These are phyloP conservation scores for Uria lomvia DNA, from an alignment of 2,113 vertebrate genomes.

Conservation along the genomic window DNA sequence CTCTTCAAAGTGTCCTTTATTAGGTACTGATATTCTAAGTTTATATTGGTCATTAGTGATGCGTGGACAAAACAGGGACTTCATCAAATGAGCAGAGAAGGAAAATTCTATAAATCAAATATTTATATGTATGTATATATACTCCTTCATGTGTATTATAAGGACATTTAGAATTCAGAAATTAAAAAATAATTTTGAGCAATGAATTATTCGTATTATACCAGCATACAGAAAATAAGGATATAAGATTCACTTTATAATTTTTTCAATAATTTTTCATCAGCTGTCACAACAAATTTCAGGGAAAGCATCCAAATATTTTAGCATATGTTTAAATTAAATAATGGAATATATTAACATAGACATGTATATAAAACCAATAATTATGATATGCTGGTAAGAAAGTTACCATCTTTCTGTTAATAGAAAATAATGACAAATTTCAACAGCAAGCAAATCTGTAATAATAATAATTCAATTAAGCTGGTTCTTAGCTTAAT, in stretches of 20 bases:
- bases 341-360: background rate
- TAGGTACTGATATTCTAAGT: background rate
- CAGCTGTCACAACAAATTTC: background rate
- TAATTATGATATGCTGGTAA: background rate
- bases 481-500: conserved; percentile 16
- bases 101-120: background rate
- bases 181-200: background rate
- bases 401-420: background rate
- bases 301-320: background rate
- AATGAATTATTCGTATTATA: background rate
- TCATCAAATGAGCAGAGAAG: background rate
- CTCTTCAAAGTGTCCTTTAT: background rate
- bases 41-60: background rate
- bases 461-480: conserved; percentile 22
- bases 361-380: background rate
- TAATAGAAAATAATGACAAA: background rate
- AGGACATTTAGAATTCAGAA: background rate
- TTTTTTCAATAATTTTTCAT: background rate
- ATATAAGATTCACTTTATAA: background rate
- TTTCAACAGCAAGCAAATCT: background rate
- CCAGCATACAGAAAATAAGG: background rate
- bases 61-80: background rate
- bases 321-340: background rate
- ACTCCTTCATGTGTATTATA: background rate
- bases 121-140: background rate